phyloP scores from a whole-genome alignment of 2,113 vertebrate species.

The Microcebus griseorufus region DNA sequence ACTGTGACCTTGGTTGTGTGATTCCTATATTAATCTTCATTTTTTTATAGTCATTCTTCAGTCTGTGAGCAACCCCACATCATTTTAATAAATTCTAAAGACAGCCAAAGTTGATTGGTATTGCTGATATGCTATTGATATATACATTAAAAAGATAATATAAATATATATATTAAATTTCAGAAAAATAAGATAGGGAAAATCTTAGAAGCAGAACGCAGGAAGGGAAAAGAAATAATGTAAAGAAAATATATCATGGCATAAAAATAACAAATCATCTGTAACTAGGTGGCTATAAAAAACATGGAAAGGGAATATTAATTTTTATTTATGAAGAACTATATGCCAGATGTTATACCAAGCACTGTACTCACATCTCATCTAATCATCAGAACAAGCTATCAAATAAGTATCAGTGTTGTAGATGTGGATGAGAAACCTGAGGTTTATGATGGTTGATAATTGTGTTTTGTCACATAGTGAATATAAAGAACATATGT shows the following conservation, averaged over 20 bases:
- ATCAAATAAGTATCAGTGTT: neutral
- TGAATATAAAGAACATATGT: neutral
- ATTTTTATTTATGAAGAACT: neutral
- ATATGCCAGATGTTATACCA: neutral
- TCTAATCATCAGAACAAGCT: neutral
- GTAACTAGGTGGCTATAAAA: neutral
- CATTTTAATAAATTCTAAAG: neutral
- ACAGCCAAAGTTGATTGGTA: neutral
- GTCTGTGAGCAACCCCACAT: neutral
- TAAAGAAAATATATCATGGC: neutral
- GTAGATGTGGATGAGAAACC: neutral
- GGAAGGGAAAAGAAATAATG: neutral
- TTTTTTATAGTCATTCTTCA: neutral
- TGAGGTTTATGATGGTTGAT: neutral
- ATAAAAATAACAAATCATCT: conserved; percentile 10
- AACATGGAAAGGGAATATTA: neutral
- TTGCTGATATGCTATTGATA: neutral
- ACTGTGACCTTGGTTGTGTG: neutral
- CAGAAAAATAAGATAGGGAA: neutral
- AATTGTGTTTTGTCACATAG: neutral
- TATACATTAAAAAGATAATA: neutral
- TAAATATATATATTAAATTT: neutral
- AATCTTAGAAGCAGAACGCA: neutral
- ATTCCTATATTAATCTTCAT: neutral
- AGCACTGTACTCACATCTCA: neutral